Percentiles rank a stretch among this genome's conserved stretches.
Conservation (phyloP, 2,797 vertebrate genomes). For the Naso thynnoides region DNA sequence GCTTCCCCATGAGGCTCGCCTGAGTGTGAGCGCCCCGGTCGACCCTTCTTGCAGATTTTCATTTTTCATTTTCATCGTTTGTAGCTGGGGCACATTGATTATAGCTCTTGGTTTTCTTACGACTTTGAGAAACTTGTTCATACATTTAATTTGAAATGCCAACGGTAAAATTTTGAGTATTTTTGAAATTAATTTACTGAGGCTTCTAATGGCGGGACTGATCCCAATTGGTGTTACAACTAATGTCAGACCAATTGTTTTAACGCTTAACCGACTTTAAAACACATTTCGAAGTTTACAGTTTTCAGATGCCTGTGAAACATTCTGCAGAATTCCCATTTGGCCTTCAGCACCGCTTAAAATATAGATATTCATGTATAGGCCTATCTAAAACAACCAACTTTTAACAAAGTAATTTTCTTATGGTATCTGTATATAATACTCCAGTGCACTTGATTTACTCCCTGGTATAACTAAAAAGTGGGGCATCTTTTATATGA, state of each 20-base stretch:
- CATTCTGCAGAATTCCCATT: constrained; percentile 37
- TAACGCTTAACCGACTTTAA: constrained; percentile 22
- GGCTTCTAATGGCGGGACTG: constrained; percentile 14
- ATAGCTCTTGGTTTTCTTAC: constrained; percentile 7
- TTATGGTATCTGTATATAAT: constrained; percentile 48
- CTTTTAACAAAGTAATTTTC: constrained; percentile 29
- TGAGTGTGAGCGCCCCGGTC: neutral
- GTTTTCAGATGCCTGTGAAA: constrained; percentile 24
- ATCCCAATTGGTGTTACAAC: constrained; percentile 14
- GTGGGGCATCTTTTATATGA: constrained; percentile 54
- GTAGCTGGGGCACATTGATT: neutral
- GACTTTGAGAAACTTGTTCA: constrained; percentile 5
- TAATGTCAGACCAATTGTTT: constrained; percentile 44
- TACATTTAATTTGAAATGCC: constrained; percentile 26
- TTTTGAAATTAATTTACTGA: constrained; percentile 24
- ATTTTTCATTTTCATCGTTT: neutral
- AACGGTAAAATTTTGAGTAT: constrained; percentile 29
- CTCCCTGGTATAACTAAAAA: constrained; percentile 44
- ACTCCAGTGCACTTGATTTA: constrained; percentile 45
- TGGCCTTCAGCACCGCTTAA: constrained; percentile 22
- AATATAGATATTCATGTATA: constrained; percentile 28
- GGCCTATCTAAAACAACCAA: constrained; percentile 26
- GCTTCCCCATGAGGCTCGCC: no score
- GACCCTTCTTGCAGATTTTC: neutral
- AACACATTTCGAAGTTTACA: constrained; percentile 22